Conservation (phyloP, 2,113 vertebrate species). For the Redunca redunca region DNA sequence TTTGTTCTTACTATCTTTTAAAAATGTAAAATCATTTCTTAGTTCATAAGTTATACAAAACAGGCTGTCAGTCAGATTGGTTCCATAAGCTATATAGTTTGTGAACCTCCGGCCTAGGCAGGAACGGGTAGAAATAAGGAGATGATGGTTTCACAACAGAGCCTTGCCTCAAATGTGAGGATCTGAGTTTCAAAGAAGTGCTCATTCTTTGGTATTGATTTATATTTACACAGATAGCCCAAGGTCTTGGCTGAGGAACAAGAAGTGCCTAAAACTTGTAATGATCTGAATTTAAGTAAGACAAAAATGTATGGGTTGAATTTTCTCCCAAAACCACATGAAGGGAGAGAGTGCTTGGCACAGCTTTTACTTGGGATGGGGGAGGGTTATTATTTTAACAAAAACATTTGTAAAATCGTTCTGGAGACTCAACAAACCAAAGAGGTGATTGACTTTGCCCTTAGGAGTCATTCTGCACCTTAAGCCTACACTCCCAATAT, state of each 20-base stretch:
- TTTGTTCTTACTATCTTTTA: neutral
- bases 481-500: constrained; percentile 7
- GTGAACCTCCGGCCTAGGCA: neutral
- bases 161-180: neutral
- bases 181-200: neutral
- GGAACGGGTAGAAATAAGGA: neutral
- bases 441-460: constrained; percentile 57
- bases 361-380: neutral
- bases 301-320: constrained; percentile 40
- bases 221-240: constrained; percentile 39
- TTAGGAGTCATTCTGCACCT: constrained; percentile 47
- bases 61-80: neutral
- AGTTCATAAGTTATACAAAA: neutral
- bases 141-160: neutral
- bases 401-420: constrained; percentile 63
- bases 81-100: neutral
- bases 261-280: constrained; percentile 23
- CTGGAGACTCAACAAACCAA: constrained; percentile 48
- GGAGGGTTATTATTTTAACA: constrained; percentile 44
- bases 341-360: constrained; percentile 45
- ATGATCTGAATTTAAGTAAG: constrained; percentile 53
- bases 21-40: neutral
- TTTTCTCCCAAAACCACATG: constrained; percentile 61
- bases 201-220: constrained; percentile 29
- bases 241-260: neutral